Evolutionary conservation across 2,797 vertebrate genomes (phyloP).

Genomic region (Lacerta bilineata): DNA sequence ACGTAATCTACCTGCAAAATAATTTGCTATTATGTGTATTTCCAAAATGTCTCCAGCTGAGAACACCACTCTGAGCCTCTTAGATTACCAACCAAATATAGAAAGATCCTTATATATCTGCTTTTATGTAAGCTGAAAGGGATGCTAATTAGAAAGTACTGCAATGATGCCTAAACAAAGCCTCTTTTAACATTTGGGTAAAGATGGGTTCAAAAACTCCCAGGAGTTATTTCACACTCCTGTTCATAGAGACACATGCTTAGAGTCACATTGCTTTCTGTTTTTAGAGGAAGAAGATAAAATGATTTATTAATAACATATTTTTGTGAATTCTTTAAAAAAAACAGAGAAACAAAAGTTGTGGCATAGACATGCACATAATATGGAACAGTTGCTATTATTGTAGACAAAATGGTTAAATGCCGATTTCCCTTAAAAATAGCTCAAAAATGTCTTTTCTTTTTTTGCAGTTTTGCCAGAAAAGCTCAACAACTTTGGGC

Average conservation of each 20-base stretch:
- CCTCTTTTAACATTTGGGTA: not conserved
- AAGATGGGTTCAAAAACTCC: slow-evolving; percentile 21
- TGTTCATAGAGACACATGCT: slow-evolving; percentile 5
- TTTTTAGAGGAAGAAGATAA: slow-evolving; percentile 34
- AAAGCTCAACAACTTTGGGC: no score
- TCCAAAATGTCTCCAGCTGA: slow-evolving; percentile 2
- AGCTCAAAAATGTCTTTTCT: not conserved
- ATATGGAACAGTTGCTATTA: not conserved
- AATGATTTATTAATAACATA: not conserved
- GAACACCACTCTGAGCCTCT: not conserved
- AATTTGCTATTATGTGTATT: not conserved
- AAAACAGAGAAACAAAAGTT: not conserved
- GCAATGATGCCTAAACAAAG: not conserved
- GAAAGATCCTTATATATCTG: not conserved
- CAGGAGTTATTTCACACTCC: slow-evolving; percentile 12
- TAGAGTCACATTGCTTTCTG: slow-evolving; percentile 7
- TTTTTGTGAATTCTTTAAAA: not conserved
- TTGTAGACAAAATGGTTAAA: slow-evolving; percentile 13
- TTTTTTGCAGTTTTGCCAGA: not conserved
- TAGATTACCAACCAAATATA: not conserved
- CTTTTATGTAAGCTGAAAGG: not conserved
- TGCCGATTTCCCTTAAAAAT: not conserved
- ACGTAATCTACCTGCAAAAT: not conserved
- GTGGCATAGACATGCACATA: not conserved
- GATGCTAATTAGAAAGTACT: not conserved